phyloP scores from a whole-genome alignment of 2,113 vertebrate genomes.

The Aegotheles bennettii region DNA sequence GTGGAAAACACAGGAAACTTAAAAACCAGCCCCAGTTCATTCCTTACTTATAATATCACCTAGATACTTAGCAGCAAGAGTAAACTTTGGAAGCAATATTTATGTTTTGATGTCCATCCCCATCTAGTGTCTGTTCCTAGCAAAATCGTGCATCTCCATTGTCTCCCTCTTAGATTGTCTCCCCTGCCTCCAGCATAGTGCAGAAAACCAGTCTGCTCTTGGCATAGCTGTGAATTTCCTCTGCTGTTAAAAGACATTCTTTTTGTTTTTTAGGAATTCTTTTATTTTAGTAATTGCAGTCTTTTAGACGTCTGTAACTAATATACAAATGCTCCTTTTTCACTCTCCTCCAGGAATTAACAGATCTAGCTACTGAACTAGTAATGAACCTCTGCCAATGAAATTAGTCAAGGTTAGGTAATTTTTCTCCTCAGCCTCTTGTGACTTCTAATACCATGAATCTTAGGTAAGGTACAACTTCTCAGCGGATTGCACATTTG shows the following conservation, averaged over 20 bases:
- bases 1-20: neutral
- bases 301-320: neutral
- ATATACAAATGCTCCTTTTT: neutral
- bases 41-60: neutral
- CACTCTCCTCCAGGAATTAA: neutral
- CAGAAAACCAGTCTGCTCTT: neutral
- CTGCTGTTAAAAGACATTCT: neutral
- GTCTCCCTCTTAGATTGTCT: neutral
- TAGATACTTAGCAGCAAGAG: neutral
- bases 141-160: neutral
- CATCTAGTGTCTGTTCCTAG: neutral
- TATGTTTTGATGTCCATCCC: neutral
- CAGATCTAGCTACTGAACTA: neutral
- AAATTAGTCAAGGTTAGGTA: neutral
- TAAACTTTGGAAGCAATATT: neutral
- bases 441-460: neutral
- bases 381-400: neutral
- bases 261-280: neutral
- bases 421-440: neutral
- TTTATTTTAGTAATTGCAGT: neutral
- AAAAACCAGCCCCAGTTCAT: neutral
- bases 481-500: neutral
- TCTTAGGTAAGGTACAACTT: neutral
- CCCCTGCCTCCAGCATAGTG: fast-evolving
- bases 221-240: neutral